Evolutionary conservation across 2,888 invertebrate genomes (phyloP), one percentile per base, ranked within the genome.

Genomic region (Lasioglossum calceatum): DNA sequence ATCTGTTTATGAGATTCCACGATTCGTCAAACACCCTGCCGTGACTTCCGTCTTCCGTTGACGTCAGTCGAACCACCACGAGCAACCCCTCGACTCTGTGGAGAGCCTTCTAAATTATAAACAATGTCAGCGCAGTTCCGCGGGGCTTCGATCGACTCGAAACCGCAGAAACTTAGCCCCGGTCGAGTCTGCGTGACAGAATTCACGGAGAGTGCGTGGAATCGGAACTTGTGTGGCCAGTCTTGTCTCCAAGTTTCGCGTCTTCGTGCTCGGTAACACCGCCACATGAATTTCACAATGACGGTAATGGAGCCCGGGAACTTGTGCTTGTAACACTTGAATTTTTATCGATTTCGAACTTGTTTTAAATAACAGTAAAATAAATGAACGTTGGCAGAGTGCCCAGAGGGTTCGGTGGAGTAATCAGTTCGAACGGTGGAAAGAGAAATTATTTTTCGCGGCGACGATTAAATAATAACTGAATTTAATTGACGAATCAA

Each of bases 101-200:
- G 82, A 71, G 85, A 92, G 85, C 82, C 91, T 90, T 89, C 91
- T 94, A 94, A 94, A 94, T 94, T 94, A 94, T 94, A 94, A 94
- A 94, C 94, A 94, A 90, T 90, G 91, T 91, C 92, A 89, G 90
- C 89, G 88, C 89, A 88, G 27, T 89, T 89, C 85, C 88, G 88
- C 82, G 89, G 89, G 88, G 89, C 89, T 93, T 91, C 86, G 92
- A 93, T 90, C 92, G 77, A 74, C 85, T 78, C 72, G 67, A 79
- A 85, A 85, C 84, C 88, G 39, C 86, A 83, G 87, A 84, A 90
- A 90, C 89, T 91, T 87, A 75, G 80, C 47, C 47, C 47, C 47
- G 64, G 79, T 73, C 81, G 85, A 16, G 47, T 75, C 36, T 67
- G 44, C 79, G 36, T 67, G 71, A 77, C 79, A 72, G 74, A 81